A percentile compares a stretch with the other conserved stretches of the same genome.
These are phyloP conservation scores for Vanessa atalanta DNA, from an alignment of 1,140 invertebrate species.

Conservation along the genomic window DNA sequence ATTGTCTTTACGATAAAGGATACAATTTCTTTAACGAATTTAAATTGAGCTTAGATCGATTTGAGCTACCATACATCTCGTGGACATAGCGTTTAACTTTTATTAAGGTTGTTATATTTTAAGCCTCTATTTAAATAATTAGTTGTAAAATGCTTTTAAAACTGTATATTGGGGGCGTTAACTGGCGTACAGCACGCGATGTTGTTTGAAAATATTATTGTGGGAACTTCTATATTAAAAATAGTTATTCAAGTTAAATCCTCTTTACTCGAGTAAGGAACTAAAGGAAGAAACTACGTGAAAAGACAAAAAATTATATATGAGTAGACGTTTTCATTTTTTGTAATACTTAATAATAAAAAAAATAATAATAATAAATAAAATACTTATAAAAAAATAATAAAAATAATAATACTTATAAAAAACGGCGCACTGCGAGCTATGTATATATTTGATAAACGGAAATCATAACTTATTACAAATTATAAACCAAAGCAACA, in stretches of 20 bases:
- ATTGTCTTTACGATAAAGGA: neutral
- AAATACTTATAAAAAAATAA: neutral
- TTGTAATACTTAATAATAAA: neutral
- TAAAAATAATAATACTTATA: neutral
- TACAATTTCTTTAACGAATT: neutral
- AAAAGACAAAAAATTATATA: neutral
- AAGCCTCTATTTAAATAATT: constrained; percentile 32
- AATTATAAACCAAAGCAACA: neutral
- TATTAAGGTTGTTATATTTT: constrained; percentile 25
- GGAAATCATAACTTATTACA: too few species aligned
- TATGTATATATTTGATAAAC: too few species aligned
- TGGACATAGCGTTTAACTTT: constrained; percentile 27
- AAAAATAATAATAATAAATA: too few species aligned
- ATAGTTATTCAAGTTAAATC: neutral
- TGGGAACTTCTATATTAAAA: neutral
- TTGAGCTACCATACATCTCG: neutral
- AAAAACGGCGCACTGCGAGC: neutral
- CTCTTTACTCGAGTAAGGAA: neutral
- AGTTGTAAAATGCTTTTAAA: constrained; percentile 14
- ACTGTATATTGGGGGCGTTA: constrained; percentile 6
- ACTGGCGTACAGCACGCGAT: constrained; percentile 15
- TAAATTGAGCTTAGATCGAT: neutral
- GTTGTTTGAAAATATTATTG: constrained; percentile 4
- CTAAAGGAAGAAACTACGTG: neutral
- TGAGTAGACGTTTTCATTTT: too few species aligned